phyloP scores from a whole-genome alignment of 2,797 vertebrate genomes.

The Poecilia wingei region DNA sequence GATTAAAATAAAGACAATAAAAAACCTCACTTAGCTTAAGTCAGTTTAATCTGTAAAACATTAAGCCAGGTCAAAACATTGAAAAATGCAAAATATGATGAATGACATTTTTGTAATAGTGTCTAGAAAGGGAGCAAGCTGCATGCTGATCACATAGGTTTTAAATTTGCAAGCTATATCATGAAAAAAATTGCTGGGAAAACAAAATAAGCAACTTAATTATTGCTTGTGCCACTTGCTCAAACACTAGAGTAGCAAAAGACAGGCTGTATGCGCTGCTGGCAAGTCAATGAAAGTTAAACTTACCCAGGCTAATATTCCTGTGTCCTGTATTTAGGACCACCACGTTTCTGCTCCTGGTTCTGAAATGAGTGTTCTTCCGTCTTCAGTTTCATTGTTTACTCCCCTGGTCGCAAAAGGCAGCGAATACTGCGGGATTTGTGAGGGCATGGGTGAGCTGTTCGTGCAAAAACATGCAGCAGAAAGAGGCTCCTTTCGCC shows the following conservation, averaged over 20 bases:
- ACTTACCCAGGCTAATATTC: slow-evolving; percentile 61
- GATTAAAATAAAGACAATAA: not conserved
- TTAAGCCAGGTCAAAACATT: not conserved
- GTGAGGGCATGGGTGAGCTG: slow-evolving; percentile 56
- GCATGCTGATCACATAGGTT: not conserved
- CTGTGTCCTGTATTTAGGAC: slow-evolving; percentile 37
- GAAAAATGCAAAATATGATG: not conserved
- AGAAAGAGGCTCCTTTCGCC: slow-evolving; percentile 46
- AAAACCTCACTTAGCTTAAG: not conserved
- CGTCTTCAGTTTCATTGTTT: slow-evolving; percentile 36
- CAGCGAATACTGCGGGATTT: slow-evolving; percentile 35
- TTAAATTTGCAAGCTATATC: not conserved
- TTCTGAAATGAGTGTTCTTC: slow-evolving; percentile 10
- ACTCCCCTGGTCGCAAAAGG: slow-evolving; percentile 33
- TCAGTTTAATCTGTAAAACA: not conserved
- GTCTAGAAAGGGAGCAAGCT: not conserved
- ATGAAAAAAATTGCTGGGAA: not conserved
- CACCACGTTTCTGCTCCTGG: slow-evolving; percentile 25
- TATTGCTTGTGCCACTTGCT: not conserved
- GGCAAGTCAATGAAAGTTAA: slow-evolving; percentile 10
- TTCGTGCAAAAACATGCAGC: slow-evolving; percentile 46
- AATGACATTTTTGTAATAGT: not conserved
- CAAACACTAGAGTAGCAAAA: not conserved
- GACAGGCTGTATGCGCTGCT: not conserved
- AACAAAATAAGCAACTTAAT: too few species aligned